Evolutionary conservation across 2,888 invertebrate species (phyloP).

Genomic region (Lycocerus yunnanus): DNA sequence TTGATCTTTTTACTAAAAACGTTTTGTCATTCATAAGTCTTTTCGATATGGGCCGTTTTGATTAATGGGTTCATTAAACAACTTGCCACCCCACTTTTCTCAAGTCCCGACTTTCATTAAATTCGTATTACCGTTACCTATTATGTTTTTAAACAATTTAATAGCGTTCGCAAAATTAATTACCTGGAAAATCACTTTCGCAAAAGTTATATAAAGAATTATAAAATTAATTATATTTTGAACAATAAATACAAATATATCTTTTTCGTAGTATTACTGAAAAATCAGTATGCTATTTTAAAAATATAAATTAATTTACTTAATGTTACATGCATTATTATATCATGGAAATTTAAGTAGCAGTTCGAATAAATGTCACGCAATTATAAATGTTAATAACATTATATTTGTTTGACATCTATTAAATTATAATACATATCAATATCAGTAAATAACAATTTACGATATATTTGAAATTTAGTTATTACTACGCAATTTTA

Average conservation of each 20-base stretch:
- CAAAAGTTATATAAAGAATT: no score
- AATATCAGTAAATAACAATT: neutral
- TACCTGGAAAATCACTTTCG: neutral
- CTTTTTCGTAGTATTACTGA: neutral
- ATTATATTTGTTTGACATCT: conserved; percentile 12
- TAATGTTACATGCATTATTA: conserved; percentile 17
- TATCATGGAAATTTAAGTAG: conserved; percentile 13
- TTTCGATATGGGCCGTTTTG: conserved; percentile 35
- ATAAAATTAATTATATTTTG: neutral
- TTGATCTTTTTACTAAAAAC: conserved; percentile 34
- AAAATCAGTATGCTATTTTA: conserved; percentile 15
- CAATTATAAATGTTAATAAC: conserved; percentile 18
- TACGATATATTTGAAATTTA: neutral
- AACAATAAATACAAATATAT: neutral
- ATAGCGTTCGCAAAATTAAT: no score
- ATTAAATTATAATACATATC: conserved; percentile 8
- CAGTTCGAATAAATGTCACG: conserved; percentile 26
- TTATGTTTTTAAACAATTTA: neutral
- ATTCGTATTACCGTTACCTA: conserved; percentile 15
- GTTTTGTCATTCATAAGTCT: conserved; percentile 31
- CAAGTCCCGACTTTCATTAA: conserved; percentile 20
- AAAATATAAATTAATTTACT: conserved; percentile 15
- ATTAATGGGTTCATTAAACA: conserved; percentile 38
- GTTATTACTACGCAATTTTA: neutral
- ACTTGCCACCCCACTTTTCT: conserved; percentile 22